Conservation (phyloP, 37 sponge, comb jelly and placozoan genomes). For the Beroe ovata region DNA sequence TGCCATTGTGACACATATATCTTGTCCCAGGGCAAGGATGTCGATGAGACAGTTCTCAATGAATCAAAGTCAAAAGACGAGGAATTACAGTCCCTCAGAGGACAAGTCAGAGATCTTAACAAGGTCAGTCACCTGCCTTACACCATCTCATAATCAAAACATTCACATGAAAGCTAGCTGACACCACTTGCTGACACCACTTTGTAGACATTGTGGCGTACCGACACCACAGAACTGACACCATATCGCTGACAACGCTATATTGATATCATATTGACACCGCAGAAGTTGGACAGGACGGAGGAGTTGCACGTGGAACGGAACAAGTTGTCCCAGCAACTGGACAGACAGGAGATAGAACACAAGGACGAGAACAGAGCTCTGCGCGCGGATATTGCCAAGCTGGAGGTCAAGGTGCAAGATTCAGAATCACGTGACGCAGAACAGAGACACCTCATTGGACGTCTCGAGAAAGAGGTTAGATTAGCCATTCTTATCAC, state of each 20-base stretch:
- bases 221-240: no score
- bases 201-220: no score
- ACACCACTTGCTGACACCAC: neutral
- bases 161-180: no score
- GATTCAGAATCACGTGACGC: neutral
- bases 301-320: neutral
- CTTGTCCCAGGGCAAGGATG: constrained; percentile 53
- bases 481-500: no score
- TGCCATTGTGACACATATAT: no score
- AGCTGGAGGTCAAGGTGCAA: constrained; percentile 32
- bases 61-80: constrained; percentile 49
- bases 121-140: neutral
- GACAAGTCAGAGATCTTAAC: constrained; percentile 35
- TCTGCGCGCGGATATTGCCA: constrained; percentile 22
- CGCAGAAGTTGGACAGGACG: constrained; percentile 5
- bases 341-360: neutral
- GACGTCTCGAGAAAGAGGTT: neutral
- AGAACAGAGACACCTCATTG: neutral
- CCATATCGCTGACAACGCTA: no score
- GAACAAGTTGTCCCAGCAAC: neutral
- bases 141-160: neutral
- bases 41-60: neutral
- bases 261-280: no score
- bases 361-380: neutral
- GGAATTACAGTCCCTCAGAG: neutral